Conservation (phyloP, 2,888 invertebrate genomes). For the Dichetophora obliterata region DNA sequence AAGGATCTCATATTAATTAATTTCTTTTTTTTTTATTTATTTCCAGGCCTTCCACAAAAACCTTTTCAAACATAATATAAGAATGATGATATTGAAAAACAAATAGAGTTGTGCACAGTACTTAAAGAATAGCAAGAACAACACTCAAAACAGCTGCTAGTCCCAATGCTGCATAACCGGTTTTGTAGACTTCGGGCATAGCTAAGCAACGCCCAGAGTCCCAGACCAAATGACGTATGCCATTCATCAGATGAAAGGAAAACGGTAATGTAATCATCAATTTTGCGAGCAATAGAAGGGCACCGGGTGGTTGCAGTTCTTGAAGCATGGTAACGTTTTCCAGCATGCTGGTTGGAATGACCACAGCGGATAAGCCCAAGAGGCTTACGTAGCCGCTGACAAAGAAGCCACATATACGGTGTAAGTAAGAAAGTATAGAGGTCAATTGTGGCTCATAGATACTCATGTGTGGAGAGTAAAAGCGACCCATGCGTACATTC, state of each 20-base stretch:
- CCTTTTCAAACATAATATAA: no score
- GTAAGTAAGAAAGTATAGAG: conserved; percentile 83
- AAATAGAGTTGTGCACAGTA: no score
- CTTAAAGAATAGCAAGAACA: conserved; percentile 66
- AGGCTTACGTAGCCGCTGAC: conserved; percentile 73
- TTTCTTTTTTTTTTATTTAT: no score
- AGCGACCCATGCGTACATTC: conserved; percentile 81
- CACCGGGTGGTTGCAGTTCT: conserved; percentile 71
- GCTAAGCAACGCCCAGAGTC: conserved; percentile 80
- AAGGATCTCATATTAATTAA: no score
- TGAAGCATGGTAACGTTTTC: conserved; percentile 70
- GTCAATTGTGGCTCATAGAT: conserved; percentile 87
- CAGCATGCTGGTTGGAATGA: conserved; percentile 74
- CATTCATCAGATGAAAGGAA: conserved; percentile 87
- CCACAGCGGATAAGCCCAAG: conserved; percentile 74
- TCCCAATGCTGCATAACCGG: conserved; percentile 74
- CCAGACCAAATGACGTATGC: conserved; percentile 90
- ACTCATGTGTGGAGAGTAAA: conserved; percentile 86
- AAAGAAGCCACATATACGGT: conserved; percentile 80
- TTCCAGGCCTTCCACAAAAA: no score
- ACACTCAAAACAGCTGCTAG: conserved; percentile 67
- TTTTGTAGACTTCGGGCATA: conserved; percentile 80
- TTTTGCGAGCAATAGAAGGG: conserved; percentile 76
- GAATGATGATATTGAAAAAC: no score
- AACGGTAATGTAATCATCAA: conserved; percentile 82